Base-by-base conservation (phyloP, 2,113 vertebrate genomes). In the Gobio gobio region DNA sequence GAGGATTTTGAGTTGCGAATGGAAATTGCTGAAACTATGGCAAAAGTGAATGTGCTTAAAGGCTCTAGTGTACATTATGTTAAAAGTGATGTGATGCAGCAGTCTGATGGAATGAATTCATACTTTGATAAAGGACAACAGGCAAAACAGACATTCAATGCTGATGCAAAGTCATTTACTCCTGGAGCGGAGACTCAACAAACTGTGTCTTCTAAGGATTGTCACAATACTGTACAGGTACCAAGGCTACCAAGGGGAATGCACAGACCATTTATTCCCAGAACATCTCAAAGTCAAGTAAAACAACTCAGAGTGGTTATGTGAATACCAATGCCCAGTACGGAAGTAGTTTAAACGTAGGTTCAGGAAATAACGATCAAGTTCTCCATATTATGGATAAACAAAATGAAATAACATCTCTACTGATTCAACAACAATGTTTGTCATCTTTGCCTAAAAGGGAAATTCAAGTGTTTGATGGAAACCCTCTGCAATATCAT, bases 131-230 rank as follows among this genome's bases (percentile, higher is more conserved):
- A 24, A 75, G 22, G 29, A 16, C 22, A 74, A 58, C 13, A 14
- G n/a, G 14, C 14, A 58, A 33, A 16, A 10, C 18, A 33, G 2
- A 70, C 12, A 26, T n/a, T 59, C 8, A 59, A 20, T 1, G 58
- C n/a, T 59, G 81, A 83, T 43, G 66, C 22, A 58, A 56, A n/a
- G 3, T 22, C 51, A 7, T 83, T 83, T 36, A 59, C 40, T 83
- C 12, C 24, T 4, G 20, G 22, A 51, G 18, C 2, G 33, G 2
- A 3, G 10, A 63, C 59, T 12, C 59, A 13, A 5, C 4, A 63
- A 63, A 26, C 26, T 10, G n/a, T 63, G 36, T 10, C 36, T 58
- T 40, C 12, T 49, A 49, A 49, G 47, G 45, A 47, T 47, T 10
- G 45, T 47, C 10, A 2, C 2, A 13, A 49, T 49, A 12, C 22